A percentile compares a stretch with the other conserved stretches of the same genome.
Conservation (phyloP, 2,888 invertebrate species). For the Girardia tigrina region DNA sequence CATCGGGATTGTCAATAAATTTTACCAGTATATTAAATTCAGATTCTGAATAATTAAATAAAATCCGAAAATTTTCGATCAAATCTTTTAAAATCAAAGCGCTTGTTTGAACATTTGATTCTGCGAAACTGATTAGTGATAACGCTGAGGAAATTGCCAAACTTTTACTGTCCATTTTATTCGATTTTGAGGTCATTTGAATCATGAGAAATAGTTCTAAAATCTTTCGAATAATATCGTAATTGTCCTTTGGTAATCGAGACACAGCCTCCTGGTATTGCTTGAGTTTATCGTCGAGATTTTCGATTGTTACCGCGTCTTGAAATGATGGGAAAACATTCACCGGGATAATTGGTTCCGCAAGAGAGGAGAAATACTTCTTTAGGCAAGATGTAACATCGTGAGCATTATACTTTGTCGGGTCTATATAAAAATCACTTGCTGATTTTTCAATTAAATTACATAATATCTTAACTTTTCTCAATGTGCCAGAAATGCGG, state of each 20-base stretch:
- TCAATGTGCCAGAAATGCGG: neutral
- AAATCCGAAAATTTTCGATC: neutral
- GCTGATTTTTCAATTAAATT: neutral
- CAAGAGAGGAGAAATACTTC: neutral
- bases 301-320: neutral
- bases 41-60: neutral
- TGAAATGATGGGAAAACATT: neutral
- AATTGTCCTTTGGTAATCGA: neutral
- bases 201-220: neutral
- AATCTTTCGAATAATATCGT: neutral
- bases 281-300: neutral
- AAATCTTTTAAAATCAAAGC: neutral
- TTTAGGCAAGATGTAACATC: neutral
- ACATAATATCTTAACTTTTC: neutral
- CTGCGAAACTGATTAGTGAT: neutral
- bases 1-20: neutral
- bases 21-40: neutral
- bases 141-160: neutral
- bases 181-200: neutral
- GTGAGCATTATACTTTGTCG: neutral
- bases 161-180: neutral
- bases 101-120: neutral
- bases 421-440: neutral
- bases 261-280: neutral
- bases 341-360: neutral